These are phyloP conservation scores for Lasius platythorax DNA, from an alignment of 2,888 invertebrate species.

Conservation along the genomic window DNA sequence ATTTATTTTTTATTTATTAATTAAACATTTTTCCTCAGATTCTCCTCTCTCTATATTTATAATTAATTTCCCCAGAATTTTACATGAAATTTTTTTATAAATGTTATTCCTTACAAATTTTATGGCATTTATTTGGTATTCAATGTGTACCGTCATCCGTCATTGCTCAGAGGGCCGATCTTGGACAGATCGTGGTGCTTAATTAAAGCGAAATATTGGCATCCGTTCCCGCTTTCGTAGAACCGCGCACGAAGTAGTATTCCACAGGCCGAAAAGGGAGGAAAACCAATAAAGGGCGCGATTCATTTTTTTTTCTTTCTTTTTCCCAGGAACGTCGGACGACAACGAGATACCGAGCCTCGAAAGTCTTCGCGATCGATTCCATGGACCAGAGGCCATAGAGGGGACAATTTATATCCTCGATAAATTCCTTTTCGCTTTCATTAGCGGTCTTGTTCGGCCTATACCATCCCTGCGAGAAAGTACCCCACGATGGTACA, in stretches of 20 bases:
- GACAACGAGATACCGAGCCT: slow-evolving; percentile 36
- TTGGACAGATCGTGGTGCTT: slow-evolving; percentile 60
- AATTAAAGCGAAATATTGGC: slow-evolving; percentile 70
- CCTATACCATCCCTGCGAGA: slow-evolving; percentile 36
- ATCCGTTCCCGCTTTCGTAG: slow-evolving; percentile 16
- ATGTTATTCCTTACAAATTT: slow-evolving; percentile 9
- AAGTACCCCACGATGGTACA: slow-evolving; percentile 11
- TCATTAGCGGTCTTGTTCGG: slow-evolving; percentile 81
- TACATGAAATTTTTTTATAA: not conserved
- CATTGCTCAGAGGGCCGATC: not conserved
- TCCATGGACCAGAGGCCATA: slow-evolving; percentile 33
- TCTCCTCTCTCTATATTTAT: not conserved
- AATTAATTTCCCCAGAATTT: not conserved
- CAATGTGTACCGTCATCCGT: not conserved
- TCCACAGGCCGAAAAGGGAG: slow-evolving; percentile 24
- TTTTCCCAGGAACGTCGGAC: not conserved
- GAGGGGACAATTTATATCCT: slow-evolving; percentile 81
- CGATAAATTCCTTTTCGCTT: slow-evolving; percentile 84
- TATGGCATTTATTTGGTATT: not conserved
- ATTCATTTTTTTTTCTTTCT: slow-evolving; percentile 56
- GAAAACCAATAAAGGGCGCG: slow-evolving; percentile 66
- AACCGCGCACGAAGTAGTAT: slow-evolving; percentile 46
- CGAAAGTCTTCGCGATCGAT: slow-evolving; percentile 64
- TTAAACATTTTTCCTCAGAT: not conserved
- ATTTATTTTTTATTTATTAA: not conserved